Evolutionary conservation across 2,888 invertebrate species (phyloP), one percentile per base, ranked within the genome.

Genomic region (Leucozona laternaria): DNA sequence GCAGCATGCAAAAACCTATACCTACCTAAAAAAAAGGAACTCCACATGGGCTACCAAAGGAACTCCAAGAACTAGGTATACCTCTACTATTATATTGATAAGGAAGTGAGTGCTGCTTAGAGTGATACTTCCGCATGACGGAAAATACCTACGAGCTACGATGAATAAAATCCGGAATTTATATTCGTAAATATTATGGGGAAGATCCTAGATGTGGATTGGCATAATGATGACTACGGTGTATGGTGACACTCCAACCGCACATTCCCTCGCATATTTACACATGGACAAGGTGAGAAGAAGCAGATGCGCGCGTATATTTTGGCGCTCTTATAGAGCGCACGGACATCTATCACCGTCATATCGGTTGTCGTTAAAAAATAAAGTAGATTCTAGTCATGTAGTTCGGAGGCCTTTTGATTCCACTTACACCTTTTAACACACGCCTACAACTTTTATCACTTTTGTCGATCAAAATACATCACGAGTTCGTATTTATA

Each of bases 381-480:
- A 10, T 40, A 37, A 22, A 62, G 20, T 86, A 40, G 34, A 81
- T 86, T 82, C 78, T 62, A 79, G 86, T 82, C 73, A 75, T 82
- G 62, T 73, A 37, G 17, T 48, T 48, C 43, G 70, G 37, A 50
- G 28, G 73, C 68, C 80, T 81, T 73, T 72, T 53, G 43, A 73
- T 62, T 68, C 66, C 34, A 66, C 37, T 72, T 68, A 62, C 78
- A 82, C 86, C 86, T 82, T 78, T 78, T 60, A 60, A 78, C 73
- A 71, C 70, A 78, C 86, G 78, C 86, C 86, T 78, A 86, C 82
- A 78, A 75, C 73, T 75, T 82, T 86, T 86, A 82, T 86, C 82
- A 37, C 50, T 70, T 57, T 62, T 75, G 57, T 75, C 72, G 62
- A 86, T 81, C 85, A 31, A 31, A 60, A 50, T 53, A 68, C 15